Conservation (phyloP, 2,113 vertebrate genomes). For the Rhizomys pruinosus region DNA sequence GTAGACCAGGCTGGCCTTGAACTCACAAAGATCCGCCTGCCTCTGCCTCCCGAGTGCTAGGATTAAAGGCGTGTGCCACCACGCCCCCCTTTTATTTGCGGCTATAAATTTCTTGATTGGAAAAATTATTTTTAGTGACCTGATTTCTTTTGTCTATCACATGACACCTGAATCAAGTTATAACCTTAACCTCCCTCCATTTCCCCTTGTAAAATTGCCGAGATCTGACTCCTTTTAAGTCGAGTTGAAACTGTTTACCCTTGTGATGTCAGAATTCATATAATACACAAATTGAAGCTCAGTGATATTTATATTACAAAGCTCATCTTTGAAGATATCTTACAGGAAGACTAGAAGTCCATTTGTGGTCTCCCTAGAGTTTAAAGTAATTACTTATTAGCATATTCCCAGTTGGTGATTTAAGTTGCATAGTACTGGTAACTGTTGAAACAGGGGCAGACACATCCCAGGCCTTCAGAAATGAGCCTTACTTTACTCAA, state of each 20-base stretch:
- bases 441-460: not conserved
- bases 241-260: slow-evolving; percentile 70
- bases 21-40: too few relatives aligned
- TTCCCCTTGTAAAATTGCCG: slow-evolving; percentile 79
- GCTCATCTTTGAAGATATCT: slow-evolving; percentile 21
- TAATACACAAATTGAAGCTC: slow-evolving; percentile 15
- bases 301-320: slow-evolving; percentile 46
- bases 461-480: accelerated
- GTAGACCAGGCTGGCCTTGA: too few relatives aligned
- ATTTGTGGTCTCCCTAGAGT: not conserved
- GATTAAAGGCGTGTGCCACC: too few relatives aligned
- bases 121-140: slow-evolving; percentile 82
- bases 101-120: slow-evolving; percentile 77
- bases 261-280: slow-evolving; percentile 48
- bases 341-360: not conserved
- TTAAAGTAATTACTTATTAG: not conserved
- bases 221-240: slow-evolving; percentile 79
- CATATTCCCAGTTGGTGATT: not conserved
- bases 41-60: too few relatives aligned
- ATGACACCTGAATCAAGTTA: slow-evolving; percentile 83
- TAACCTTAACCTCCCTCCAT: slow-evolving; percentile 80
- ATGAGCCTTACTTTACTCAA: not conserved
- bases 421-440: not conserved
- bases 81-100: too few relatives aligned
- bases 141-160: slow-evolving; percentile 87